Conservation (phyloP, 2,888 invertebrate genomes). For the Luffia ferchaultella region DNA sequence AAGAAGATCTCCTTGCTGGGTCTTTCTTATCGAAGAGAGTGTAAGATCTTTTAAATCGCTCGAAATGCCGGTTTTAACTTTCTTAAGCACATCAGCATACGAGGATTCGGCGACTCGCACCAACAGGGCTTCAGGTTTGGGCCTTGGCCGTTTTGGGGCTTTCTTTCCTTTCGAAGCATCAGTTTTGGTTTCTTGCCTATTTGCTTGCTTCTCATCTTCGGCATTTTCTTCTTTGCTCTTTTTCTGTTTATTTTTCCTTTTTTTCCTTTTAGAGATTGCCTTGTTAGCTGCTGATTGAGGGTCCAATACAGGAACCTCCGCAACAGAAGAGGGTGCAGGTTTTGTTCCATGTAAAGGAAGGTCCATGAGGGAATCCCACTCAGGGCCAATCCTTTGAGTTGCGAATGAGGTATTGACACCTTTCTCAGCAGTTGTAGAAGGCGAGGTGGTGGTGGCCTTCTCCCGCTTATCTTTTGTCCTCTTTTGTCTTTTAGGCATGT, state of each 20-base stretch:
- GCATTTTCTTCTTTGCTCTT: neutral
- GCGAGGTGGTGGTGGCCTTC: no score
- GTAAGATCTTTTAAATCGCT: neutral
- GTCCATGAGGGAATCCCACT: no score
- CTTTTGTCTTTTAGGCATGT: no score
- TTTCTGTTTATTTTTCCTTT: neutral
- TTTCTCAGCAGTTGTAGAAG: no score
- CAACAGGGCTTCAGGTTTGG: neutral
- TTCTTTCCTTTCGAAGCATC: neutral
- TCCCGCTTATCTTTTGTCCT: no score
- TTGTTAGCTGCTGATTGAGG: neutral
- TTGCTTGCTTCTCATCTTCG: neutral
- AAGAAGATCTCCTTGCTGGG: neutral
- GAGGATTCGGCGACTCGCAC: neutral
- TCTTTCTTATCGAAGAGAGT: neutral
- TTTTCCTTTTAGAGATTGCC: neutral
- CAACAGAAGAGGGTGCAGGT: no score
- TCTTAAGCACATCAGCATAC: neutral
- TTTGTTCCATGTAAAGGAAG: no score
- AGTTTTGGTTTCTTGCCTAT: neutral
- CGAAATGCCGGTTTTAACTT: neutral
- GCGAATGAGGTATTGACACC: neutral
- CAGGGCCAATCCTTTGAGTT: no score
- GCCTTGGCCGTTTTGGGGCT: neutral
- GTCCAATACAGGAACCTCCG: neutral